Evolutionary conservation across 2,113 vertebrate genomes (phyloP).

Genomic region (Eptesicus fuscus): DNA sequence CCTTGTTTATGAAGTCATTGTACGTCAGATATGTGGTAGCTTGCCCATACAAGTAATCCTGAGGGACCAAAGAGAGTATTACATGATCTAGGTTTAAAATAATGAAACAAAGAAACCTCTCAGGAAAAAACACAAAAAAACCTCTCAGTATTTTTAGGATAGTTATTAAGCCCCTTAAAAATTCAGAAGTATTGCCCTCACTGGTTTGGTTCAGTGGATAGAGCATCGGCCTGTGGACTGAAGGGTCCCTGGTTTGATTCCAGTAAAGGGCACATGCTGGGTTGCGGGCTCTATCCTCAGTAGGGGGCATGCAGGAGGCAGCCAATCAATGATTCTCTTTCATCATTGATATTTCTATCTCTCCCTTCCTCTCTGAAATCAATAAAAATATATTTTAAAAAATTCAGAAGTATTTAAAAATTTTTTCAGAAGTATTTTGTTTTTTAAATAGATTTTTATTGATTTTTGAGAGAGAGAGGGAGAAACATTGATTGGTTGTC

Average conservation of each 20-base stretch:
- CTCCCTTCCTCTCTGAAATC: no score
- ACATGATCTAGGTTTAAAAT: constrained; percentile 5
- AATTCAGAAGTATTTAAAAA: neutral
- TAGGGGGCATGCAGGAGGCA: no score
- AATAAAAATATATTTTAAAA: neutral
- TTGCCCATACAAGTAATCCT: constrained; percentile 96
- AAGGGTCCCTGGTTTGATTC: no score
- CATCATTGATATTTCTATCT: no score
- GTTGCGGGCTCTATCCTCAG: no score
- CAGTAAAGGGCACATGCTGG: no score
- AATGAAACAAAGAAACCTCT: neutral
- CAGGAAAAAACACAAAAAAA: neutral
- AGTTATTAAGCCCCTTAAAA: neutral
- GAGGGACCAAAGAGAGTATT: constrained; percentile 52
- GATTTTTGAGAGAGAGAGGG: neutral
- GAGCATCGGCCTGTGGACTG: no score
- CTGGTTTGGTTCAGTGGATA: no score
- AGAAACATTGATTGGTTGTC: neutral
- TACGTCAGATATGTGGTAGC: constrained; percentile 88
- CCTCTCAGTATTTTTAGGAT: neutral
- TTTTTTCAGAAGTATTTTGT: neutral
- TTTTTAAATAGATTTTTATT: neutral
- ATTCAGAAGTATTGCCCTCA: neutral
- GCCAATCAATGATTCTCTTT: no score
- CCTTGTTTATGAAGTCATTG: constrained; percentile 98